A percentile compares a stretch with the other conserved stretches of the same genome.
Evolutionary conservation across 2,113 vertebrate genomes (phyloP).

Genomic region (Notarius quadriscutis): DNA sequence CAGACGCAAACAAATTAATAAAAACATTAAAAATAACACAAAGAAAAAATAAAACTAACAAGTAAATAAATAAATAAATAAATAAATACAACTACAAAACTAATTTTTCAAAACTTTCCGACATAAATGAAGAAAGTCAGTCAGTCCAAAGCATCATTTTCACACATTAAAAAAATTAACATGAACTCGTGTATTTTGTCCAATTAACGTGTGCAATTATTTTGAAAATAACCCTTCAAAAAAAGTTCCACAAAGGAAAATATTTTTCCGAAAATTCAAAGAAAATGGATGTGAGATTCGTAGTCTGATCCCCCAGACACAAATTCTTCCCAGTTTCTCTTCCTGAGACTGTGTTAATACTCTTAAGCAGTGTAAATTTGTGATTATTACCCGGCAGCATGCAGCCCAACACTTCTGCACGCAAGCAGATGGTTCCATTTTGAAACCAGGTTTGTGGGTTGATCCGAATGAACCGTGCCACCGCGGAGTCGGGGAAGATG

Average conservation of each 20-base stretch:
- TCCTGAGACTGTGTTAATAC: background rate
- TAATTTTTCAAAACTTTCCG: background rate
- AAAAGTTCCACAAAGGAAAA: background rate
- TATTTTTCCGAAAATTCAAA: background rate
- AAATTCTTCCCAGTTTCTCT: background rate
- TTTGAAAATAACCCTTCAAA: background rate
- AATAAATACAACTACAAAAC: background rate
- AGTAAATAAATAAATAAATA: background rate
- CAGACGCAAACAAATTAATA: background rate
- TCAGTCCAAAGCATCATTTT: background rate
- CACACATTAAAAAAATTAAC: too few species aligned
- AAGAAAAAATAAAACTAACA: background rate
- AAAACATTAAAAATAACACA: background rate
- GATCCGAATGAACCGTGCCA: constrained; percentile 85
- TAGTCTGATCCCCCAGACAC: background rate
- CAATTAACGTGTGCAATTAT: background rate
- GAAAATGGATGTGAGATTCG: background rate
- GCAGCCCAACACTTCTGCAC: constrained; percentile 90
- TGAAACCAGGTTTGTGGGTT: constrained; percentile 88
- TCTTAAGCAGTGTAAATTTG: background rate
- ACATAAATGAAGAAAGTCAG: background rate
- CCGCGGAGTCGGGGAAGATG: constrained; percentile 75
- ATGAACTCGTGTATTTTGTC: too few species aligned
- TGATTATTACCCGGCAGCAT: constrained; percentile 73
- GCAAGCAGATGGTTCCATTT: constrained; percentile 89